Evolutionary conservation across 2,113 vertebrate genomes (phyloP).

Genomic region (Oenanthe melanoleuca): DNA sequence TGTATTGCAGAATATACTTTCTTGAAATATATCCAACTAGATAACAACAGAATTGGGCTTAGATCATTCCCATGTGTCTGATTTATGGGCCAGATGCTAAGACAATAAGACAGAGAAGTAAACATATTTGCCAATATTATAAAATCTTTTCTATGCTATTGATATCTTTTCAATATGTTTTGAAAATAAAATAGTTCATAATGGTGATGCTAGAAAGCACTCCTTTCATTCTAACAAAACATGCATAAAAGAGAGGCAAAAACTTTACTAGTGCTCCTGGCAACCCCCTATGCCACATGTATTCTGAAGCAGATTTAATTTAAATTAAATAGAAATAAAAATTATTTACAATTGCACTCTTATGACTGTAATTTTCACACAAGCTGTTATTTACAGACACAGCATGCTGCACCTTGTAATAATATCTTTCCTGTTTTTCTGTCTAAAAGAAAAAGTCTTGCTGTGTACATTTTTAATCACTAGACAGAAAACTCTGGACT

Average conservation of each 20-base stretch:
- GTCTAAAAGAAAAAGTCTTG: neutral
- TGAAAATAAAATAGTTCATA: constrained; percentile 28
- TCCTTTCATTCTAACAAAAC: constrained; percentile 11
- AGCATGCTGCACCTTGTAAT: constrained; percentile 40
- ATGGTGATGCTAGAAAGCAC: neutral
- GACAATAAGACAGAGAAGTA: neutral
- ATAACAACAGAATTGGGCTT: neutral
- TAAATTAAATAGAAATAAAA: constrained; percentile 71
- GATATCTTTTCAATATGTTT: neutral
- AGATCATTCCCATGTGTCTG: neutral
- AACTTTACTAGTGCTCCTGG: constrained; percentile 38
- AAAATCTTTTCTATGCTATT: neutral
- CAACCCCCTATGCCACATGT: neutral
- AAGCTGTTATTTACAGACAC: constrained; percentile 69
- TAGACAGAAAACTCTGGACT: neutral
- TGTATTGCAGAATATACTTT: neutral
- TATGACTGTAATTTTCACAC: constrained; percentile 70
- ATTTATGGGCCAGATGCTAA: neutral
- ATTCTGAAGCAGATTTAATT: constrained; percentile 67
- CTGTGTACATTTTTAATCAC: neutral
- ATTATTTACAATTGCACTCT: constrained; percentile 46
- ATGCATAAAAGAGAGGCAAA: constrained; percentile 22
- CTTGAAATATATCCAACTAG: neutral
- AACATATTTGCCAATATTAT: neutral
- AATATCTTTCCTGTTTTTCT: neutral